Base-by-base conservation (phyloP, 2,888 invertebrate species). In the Teleiodes luculella region DNA sequence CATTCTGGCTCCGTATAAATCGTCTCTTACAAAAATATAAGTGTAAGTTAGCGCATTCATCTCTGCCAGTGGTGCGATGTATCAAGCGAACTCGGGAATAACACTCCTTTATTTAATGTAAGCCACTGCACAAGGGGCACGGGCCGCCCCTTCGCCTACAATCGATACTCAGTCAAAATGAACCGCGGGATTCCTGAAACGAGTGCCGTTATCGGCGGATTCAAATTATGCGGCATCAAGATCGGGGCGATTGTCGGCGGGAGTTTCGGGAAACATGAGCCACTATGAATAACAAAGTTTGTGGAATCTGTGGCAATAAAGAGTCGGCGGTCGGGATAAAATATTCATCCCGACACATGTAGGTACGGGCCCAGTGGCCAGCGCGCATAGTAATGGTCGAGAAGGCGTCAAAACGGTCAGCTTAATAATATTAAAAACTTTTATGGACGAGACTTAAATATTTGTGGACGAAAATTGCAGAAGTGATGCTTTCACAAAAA, bases 31-130 rank as follows among this genome's bases (percentile, higher is more conserved):
- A n/a, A 57, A 56, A 57, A 55, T 53, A 55, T 55, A 59, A 56
- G 57, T 60, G 62, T 56, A 54, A 61, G 57, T 61, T 56, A 45
- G 47, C 41, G 54, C 63, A 63, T 63, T 60, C 53, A 55, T 62
- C 63, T 57, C 59, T 60, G 62, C 60, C 63, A 58, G 20, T 52
- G 54, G 20, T 52, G 54, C 51, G 50, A 57, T 53, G 35, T 11
- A 33, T 48, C 35, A 41, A 36, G 35, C 16, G 20, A 20, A 48
- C 48, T 48, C 20, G 28, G n/a, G 30, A 47, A 47, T 20, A 11
- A 16, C 48, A 20, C 11, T 35, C 18, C 35, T 48, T 35, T 35
- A 48, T 48, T 48, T 48, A 48, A 48, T 48, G 48, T 35, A 6
- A 35, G 5, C 18, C 24, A 24, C 35, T 45, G 28, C 45, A 24